Evolutionary conservation across 2,113 vertebrate genomes (phyloP).

Genomic region (Barbus barbus): DNA sequence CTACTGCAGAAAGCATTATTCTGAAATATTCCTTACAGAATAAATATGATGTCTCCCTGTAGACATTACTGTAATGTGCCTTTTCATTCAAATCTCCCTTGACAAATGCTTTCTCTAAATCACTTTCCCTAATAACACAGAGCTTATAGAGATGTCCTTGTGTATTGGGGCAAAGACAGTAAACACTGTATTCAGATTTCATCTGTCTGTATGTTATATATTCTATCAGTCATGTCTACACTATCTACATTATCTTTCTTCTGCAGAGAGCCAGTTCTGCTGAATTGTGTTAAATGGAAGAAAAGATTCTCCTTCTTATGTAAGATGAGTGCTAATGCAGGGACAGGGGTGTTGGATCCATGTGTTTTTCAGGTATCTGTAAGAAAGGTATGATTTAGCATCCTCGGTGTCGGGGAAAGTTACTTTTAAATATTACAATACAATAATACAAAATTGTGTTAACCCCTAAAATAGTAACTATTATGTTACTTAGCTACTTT

Average conservation of each 20-base stretch:
- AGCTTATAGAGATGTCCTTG: not conserved
- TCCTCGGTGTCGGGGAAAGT: no score
- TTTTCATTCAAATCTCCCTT: not conserved
- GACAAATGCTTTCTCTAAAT: not conserved
- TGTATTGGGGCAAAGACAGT: not conserved
- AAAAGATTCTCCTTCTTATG: slow-evolving; percentile 90
- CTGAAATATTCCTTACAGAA: not conserved
- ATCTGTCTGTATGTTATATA: not conserved
- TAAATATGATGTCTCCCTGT: not conserved
- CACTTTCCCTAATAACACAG: not conserved
- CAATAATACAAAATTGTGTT: no score
- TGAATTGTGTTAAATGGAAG: slow-evolving; percentile 91
- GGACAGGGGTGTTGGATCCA: slow-evolving; percentile 87
- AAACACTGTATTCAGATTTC: not conserved
- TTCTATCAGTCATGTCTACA: not conserved
- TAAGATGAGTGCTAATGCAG: slow-evolving; percentile 91
- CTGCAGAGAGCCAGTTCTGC: slow-evolving; percentile 86
- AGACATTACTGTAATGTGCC: not conserved
- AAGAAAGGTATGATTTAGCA: slow-evolving; percentile 33
- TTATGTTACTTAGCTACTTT: no score
- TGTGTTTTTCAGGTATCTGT: slow-evolving; percentile 90
- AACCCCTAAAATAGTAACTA: no score
- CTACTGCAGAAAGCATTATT: not conserved
- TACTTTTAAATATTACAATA: no score
- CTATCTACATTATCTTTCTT: slow-evolving; percentile 34